Percentiles rank a stretch among this genome's conserved stretches.
Conservation (phyloP, 1,140 invertebrate genomes). For the Daktulosphaira vitifoliae region DNA sequence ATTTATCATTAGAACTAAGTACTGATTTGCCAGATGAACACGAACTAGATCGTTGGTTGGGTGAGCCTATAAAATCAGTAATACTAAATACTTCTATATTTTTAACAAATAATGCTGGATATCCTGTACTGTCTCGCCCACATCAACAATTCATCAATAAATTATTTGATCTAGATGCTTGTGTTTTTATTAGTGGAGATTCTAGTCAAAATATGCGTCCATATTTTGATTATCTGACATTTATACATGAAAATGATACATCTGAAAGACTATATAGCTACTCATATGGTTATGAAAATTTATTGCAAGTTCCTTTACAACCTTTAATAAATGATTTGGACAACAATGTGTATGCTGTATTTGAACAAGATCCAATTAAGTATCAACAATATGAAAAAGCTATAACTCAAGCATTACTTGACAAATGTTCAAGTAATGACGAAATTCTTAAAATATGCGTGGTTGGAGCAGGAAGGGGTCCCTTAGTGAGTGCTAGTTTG, state of each 20-base stretch:
- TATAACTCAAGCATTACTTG: constrained; percentile 61
- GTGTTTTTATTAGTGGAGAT: constrained; percentile 67
- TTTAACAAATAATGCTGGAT: constrained; percentile 72
- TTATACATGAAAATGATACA: constrained; percentile 9
- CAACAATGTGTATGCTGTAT: constrained; percentile 92
- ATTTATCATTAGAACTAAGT: constrained; percentile 57
- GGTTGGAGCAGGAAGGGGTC: constrained; percentile 90
- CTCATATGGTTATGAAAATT: constrained; percentile 80
- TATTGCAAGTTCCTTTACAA: constrained; percentile 79
- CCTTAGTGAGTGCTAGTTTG: constrained; percentile 74
- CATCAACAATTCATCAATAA: constrained; percentile 69
- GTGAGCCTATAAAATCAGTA: constrained; percentile 80
- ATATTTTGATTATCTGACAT: constrained; percentile 19
- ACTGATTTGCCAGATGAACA: constrained; percentile 58
- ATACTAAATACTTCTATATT: constrained; percentile 76
- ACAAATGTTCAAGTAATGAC: constrained; percentile 40
- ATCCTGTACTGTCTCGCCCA: constrained; percentile 75
- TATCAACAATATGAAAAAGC: constrained; percentile 88
- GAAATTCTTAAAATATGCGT: constrained; percentile 48
- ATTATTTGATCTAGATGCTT: constrained; percentile 56
- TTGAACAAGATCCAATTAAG: constrained; percentile 97
- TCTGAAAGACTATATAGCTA: constrained; percentile 41
- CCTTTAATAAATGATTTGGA: constrained; percentile 96
- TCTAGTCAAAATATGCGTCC: constrained; percentile 3
- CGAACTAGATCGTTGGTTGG: constrained; percentile 77